Evolutionary conservation across 2,797 vertebrate species (phyloP).

Genomic region (Poecilia picta): DNA sequence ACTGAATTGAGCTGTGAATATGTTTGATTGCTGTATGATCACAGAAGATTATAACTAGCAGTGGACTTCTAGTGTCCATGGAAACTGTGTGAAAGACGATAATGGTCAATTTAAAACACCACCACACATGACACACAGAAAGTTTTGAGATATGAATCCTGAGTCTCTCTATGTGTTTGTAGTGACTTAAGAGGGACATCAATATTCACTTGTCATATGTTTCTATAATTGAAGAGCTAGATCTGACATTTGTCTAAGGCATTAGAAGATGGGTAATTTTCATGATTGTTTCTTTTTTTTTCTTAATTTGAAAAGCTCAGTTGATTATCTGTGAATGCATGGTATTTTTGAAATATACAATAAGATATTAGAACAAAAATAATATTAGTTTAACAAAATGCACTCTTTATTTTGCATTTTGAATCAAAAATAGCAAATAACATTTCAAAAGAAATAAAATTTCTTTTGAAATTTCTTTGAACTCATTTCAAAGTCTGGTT

Average conservation of each 20-base stretch:
- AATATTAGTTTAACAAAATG: neutral
- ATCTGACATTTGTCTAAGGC: neutral
- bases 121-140: slow-evolving; percentile 35
- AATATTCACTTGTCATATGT: slow-evolving; percentile 6
- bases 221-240: neutral
- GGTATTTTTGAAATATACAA: neutral
- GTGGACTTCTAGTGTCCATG: slow-evolving; percentile 61
- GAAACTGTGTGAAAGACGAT: slow-evolving; percentile 57
- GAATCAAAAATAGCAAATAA: neutral
- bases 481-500: neutral
- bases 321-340: neutral
- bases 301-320: neutral
- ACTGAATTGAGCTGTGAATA: neutral
- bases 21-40: slow-evolving; percentile 9
- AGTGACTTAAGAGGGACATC: slow-evolving; percentile 4
- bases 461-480: too few species aligned
- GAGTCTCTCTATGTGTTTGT: slow-evolving; percentile 41
- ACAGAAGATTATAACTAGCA: slow-evolving; percentile 18
- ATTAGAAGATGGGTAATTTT: neutral
- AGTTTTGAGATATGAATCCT: slow-evolving; percentile 30
- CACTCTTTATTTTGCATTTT: neutral
- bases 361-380: neutral
- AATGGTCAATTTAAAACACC: slow-evolving; percentile 40
- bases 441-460: too few species aligned
- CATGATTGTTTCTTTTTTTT: neutral